phyloP scores from a whole-genome alignment of 1,140 invertebrate genomes.

The Ylistrum balloti region DNA sequence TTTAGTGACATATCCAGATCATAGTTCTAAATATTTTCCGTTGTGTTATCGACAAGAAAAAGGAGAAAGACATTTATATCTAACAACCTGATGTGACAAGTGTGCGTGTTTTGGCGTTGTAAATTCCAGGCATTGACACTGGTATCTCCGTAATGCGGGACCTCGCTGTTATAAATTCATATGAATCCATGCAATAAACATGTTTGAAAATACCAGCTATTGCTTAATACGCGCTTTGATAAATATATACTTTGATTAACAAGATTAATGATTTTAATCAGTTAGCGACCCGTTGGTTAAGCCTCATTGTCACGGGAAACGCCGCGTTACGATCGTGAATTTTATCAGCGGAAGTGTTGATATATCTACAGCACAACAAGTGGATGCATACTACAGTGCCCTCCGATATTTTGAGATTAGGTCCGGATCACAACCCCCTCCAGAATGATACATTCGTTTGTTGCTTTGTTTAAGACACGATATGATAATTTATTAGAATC shows the following conservation, averaged over 20 bases:
- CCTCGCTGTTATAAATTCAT: conserved; percentile 18
- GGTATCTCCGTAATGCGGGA: neutral
- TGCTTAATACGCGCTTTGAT: conserved; percentile 33
- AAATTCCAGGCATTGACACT: neutral
- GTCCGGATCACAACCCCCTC: too few relatives aligned
- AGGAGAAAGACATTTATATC: neutral
- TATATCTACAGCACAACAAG: neutral
- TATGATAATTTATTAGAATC: neutral
- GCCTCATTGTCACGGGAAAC: neutral
- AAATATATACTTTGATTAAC: conserved; percentile 36
- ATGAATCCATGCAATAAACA: conserved; percentile 40
- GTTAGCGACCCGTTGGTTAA: neutral
- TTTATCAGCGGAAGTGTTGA: conserved; percentile 27
- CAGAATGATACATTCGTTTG: neutral
- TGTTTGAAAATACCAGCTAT: conserved; percentile 2
- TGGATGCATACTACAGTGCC: neutral
- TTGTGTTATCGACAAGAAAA: neutral
- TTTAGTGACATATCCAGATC: neutral
- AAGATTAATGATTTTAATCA: conserved; percentile 40
- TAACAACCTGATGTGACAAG: neutral
- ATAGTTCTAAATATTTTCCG: neutral
- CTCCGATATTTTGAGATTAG: neutral
- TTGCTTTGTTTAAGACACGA: conserved; percentile 29
- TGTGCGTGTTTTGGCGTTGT: conserved; percentile 15
- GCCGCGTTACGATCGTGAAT: neutral